A percentile compares a stretch with the other conserved stretches of the same genome.
phyloP scores from a whole-genome alignment of 37 sponge, comb jelly and placozoan species.

The Halichondria panicea region DNA sequence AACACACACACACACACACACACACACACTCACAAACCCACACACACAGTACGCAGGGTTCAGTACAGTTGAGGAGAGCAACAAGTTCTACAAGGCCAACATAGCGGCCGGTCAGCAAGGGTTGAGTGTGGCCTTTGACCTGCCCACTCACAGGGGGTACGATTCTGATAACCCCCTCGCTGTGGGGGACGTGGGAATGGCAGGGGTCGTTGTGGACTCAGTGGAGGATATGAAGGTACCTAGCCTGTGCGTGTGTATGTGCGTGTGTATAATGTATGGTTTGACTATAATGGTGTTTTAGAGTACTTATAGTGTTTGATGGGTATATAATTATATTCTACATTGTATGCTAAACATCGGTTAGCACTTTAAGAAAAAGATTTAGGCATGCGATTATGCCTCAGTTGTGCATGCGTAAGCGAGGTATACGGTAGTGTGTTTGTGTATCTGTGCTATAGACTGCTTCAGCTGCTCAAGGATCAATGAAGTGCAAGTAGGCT shows the following conservation, averaged over 20 bases:
- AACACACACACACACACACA: too few relatives aligned
- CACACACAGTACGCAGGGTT: conserved; percentile 90
- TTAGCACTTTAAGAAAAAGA: too few relatives aligned
- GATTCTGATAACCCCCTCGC: conserved; percentile 73
- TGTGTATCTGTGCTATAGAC: too few relatives aligned
- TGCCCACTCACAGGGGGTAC: conserved; percentile 96
- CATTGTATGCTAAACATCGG: too few relatives aligned
- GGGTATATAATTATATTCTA: too few relatives aligned
- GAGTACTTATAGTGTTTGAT: too few relatives aligned
- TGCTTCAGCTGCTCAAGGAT: too few relatives aligned
- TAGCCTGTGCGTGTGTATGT: neutral
- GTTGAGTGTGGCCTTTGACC: conserved; percentile 98
- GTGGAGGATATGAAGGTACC: conserved; percentile 98
- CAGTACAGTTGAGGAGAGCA: conserved; percentile 96
- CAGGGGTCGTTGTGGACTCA: conserved; percentile 97
- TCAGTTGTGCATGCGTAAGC: too few relatives aligned
- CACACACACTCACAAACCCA: conserved; percentile 24
- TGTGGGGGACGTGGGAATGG: conserved; percentile 93
- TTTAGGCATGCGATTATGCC: too few relatives aligned
- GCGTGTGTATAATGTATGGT: neutral
- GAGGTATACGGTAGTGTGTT: too few relatives aligned
- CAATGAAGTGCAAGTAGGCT: too few relatives aligned
- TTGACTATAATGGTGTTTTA: too few relatives aligned
- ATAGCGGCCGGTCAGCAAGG: conserved; percentile 98
- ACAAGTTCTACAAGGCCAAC: conserved; percentile 88